A percentile compares a stretch with the other conserved stretches of the same genome.
Conservation (phyloP, 2,888 invertebrate genomes). For the Lacanobia oleracea region DNA sequence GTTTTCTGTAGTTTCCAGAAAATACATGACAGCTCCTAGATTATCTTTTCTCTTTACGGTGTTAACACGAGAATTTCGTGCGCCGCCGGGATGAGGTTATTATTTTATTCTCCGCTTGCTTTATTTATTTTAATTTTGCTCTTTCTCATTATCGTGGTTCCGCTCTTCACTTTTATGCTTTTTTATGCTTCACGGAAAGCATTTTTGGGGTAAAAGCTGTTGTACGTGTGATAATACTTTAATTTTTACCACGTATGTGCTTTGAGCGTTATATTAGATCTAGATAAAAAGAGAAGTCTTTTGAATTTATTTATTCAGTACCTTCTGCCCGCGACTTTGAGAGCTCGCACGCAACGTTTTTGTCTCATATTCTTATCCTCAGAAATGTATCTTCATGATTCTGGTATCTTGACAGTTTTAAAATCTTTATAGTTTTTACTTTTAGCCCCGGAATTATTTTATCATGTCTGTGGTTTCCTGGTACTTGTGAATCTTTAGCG, state of each 20-base stretch:
- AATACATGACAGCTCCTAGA: background rate
- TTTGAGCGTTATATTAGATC: background rate
- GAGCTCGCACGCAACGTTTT: no score
- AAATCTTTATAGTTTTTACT: no score
- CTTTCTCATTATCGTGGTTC: slow-evolving; percentile 53
- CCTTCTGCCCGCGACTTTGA: no score
- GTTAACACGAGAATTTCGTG: slow-evolving; percentile 18
- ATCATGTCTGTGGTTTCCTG: no score
- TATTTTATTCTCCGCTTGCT: slow-evolving; percentile 40
- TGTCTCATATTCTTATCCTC: no score
- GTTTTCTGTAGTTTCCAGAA: background rate
- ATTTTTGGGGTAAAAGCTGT: slow-evolving; percentile 19
- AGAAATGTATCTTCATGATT: no score
- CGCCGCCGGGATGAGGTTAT: slow-evolving; percentile 18
- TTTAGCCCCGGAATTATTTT: no score
- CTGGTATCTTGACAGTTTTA: no score
- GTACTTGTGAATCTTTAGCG: no score
- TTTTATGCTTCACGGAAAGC: slow-evolving; percentile 36
- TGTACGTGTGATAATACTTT: slow-evolving; percentile 15
- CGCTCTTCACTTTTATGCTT: slow-evolving; percentile 41
- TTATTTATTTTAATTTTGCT: slow-evolving; percentile 48
- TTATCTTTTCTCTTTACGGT: slow-evolving; percentile 25
- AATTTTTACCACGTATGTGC: slow-evolving; percentile 10
- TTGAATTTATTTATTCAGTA: background rate
- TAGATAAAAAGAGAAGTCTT: background rate